Evolutionary conservation across 2,113 vertebrate species (phyloP), one percentile per base, ranked within the genome.

Genomic region (Axis porcinus): DNA sequence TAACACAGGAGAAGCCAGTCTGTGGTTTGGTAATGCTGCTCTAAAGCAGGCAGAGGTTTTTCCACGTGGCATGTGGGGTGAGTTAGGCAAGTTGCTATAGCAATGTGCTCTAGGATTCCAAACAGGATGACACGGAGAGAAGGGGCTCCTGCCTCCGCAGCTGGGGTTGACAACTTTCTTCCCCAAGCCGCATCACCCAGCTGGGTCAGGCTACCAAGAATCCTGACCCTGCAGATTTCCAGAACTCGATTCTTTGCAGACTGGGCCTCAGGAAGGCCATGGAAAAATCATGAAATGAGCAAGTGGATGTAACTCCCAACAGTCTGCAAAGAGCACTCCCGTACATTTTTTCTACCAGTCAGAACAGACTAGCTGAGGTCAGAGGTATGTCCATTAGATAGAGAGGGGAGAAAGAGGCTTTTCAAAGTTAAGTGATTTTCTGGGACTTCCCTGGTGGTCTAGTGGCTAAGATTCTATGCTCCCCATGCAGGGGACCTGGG

Each of bases 41-140:
- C 74, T 92, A 67, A 78, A 88, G n/a, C 6, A 15, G 79, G 54
- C 89, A 94, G 91, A 98, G 91, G 74, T 87, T 97, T 96, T 90
- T 91, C 91, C 89, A 76, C 43, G 58, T 87, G 92, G 94, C 83
- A 54, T 93, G 87, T 96, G 83, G 76, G 85, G 79, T 2, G 9
- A 95, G 79, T 94, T 85, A 93, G 86, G 62, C 84, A 86, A 70
- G 91, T 98, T 97, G 67, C 96, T 93, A 89, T 95, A 89, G 98
- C 91, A 96, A 92, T 67, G 5, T 7, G 54, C 78, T 57, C 88
- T 54, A 27, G 54, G 90, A 89, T 96, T 92, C 92, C 95, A 98
- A 96, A 94, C 88, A 97, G 57, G 91, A 83, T 97, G 88, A 97
- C 94, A 95, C 86, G 93, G 90, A 60, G 86, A 82, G 86, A 78